These are phyloP conservation scores for Therioaphis trifolii DNA, from an alignment of 2,888 invertebrate species.

Conservation along the genomic window DNA sequence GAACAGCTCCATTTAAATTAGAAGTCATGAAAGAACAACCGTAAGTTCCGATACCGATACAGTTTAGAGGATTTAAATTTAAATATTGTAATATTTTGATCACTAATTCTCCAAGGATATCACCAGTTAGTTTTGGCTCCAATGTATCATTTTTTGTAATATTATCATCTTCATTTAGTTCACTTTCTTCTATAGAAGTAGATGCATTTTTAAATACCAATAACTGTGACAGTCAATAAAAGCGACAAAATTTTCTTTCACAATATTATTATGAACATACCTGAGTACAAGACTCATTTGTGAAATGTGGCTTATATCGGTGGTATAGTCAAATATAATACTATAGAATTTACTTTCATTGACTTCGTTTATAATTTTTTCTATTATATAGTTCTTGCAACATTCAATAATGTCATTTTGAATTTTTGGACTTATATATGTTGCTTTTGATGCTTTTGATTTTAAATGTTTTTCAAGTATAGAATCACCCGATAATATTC, in stretches of 20 bases:
- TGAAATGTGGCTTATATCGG: slow-evolving; percentile 65
- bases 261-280: slow-evolving; percentile 44
- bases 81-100: neutral
- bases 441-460: slow-evolving; percentile 65
- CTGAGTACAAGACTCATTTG: slow-evolving; percentile 24
- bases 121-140: slow-evolving; percentile 12
- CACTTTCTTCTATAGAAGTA: slow-evolving; percentile 10
- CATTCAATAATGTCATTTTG: slow-evolving; percentile 67
- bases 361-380: slow-evolving; percentile 18
- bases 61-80: slow-evolving; percentile 46
- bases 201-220: slow-evolving; percentile 15
- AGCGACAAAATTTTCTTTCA: too few species aligned
- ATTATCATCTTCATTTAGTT: slow-evolving; percentile 22
- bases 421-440: slow-evolving; percentile 66
- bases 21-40: slow-evolving; percentile 64
- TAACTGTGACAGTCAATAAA: too few species aligned
- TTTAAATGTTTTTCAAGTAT: too few species aligned
- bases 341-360: slow-evolving; percentile 65
- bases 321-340: too few species aligned
- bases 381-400: slow-evolving; percentile 63
- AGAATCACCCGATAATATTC: slow-evolving; percentile 23
- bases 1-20: slow-evolving; percentile 54
- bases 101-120: slow-evolving; percentile 12
- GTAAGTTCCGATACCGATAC: slow-evolving; percentile 64
- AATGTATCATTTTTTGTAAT: neutral